Conservation (phyloP, 2,113 vertebrate genomes). For the Thunnus maccoyii region DNA sequence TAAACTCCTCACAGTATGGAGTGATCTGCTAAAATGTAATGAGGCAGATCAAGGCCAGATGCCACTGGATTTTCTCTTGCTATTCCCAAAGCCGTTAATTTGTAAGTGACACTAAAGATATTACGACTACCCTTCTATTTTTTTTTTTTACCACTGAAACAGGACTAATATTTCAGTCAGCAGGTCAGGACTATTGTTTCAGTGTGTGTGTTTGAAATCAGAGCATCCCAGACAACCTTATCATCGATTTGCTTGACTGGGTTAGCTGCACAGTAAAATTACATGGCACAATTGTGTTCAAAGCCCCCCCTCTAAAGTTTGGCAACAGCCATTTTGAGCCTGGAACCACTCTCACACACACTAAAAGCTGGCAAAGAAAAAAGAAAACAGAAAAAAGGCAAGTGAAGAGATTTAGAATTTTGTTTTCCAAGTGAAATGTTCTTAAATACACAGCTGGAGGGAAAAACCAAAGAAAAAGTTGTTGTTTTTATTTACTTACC, state of each 20-base stretch:
- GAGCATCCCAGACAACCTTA: slow-evolving; percentile 30
- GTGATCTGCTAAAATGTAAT: background rate
- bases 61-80: background rate
- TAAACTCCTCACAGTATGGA: background rate
- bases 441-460: slow-evolving; percentile 40
- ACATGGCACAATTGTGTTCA: slow-evolving; percentile 15
- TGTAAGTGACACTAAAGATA: background rate
- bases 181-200: slow-evolving; percentile 19
- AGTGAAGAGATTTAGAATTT: slow-evolving; percentile 18
- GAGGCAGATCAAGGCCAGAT: background rate
- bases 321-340: slow-evolving; percentile 14
- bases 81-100: background rate
- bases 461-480: background rate
- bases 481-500: slow-evolving; percentile 5
- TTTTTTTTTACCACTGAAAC: slow-evolving; percentile 1
- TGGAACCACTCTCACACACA: background rate
- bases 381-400: slow-evolving; percentile 27
- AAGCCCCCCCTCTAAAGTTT: background rate
- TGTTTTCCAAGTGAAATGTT: slow-evolving; percentile 49
- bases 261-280: slow-evolving; percentile 46
- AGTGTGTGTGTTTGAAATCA: slow-evolving; percentile 15
- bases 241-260: slow-evolving; percentile 40
- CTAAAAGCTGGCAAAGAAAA: slow-evolving; percentile 21
- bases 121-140: background rate
- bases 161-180: background rate